Conservation (phyloP, 2,113 vertebrate species). For the Pygoscelis antarcticus region DNA sequence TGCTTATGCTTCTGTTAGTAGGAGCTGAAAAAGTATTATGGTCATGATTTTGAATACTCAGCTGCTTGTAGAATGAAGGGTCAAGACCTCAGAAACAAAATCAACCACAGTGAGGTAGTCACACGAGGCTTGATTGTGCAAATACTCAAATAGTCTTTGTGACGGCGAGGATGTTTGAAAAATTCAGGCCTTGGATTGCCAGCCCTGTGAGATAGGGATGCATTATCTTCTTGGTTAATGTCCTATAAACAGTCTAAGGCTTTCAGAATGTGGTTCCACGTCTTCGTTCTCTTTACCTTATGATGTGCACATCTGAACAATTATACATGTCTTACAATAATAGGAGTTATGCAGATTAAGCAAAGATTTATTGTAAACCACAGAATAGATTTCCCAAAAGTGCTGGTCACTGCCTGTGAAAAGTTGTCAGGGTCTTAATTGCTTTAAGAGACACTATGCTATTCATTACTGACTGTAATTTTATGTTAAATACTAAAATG, state of each 20-base stretch:
- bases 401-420: background rate
- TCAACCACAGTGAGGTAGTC: background rate
- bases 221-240: background rate
- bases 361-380: background rate
- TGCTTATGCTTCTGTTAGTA: background rate
- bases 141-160: background rate
- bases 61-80: background rate
- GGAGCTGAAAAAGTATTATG: background rate
- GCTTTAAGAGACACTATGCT: slow-evolving; percentile 51
- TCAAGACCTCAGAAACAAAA: background rate
- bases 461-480: slow-evolving; percentile 62
- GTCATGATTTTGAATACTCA: background rate
- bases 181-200: background rate
- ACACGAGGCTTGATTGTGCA: background rate
- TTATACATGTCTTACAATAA: background rate
- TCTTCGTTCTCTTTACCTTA: background rate
- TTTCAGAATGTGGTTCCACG: background rate
- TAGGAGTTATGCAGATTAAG: background rate
- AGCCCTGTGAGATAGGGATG: background rate
- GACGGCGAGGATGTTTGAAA: background rate
- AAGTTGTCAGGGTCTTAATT: slow-evolving; percentile 49
- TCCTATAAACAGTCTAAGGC: background rate
- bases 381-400: background rate
- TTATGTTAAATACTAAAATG: slow-evolving; percentile 47
- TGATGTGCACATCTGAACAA: background rate